These are phyloP conservation scores for Tetrapedia diversipes DNA, from an alignment of 2,888 invertebrate genomes.

Conservation along the genomic window DNA sequence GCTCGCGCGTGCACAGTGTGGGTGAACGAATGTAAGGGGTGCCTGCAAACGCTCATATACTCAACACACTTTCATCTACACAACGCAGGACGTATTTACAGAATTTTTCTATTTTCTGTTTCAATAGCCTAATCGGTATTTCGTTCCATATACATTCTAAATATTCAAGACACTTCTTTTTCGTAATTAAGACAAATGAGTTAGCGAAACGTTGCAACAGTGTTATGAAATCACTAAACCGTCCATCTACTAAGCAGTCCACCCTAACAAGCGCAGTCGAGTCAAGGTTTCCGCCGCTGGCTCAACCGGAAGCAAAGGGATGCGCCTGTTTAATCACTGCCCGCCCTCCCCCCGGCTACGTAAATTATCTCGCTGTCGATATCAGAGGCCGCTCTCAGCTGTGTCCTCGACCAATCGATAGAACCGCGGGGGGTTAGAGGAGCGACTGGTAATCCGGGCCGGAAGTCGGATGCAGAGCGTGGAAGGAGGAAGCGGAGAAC, in stretches of 20 bases:
- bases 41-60: slow-evolving; percentile 62
- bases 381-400: slow-evolving; percentile 8
- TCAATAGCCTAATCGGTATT: no score
- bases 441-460: neutral
- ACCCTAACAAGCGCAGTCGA: slow-evolving; percentile 18
- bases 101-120: no score
- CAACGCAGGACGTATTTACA: no score
- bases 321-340: slow-evolving; percentile 20
- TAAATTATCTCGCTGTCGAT: slow-evolving; percentile 41
- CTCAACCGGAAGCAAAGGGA: neutral
- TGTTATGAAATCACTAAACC: no score
- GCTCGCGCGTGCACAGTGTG: slow-evolving; percentile 42
- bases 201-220: no score
- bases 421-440: neutral
- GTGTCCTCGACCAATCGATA: slow-evolving; percentile 16
- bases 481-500: neutral
- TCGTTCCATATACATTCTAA: no score
- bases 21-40: slow-evolving; percentile 68
- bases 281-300: slow-evolving; percentile 8
- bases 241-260: no score
- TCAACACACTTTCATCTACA: no score
- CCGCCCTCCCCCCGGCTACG: neutral
- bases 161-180: no score
- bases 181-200: no score
- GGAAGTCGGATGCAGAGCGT: neutral